Evolutionary conservation across 2,888 invertebrate genomes (phyloP).

Genomic region (Drosophila affinis): DNA sequence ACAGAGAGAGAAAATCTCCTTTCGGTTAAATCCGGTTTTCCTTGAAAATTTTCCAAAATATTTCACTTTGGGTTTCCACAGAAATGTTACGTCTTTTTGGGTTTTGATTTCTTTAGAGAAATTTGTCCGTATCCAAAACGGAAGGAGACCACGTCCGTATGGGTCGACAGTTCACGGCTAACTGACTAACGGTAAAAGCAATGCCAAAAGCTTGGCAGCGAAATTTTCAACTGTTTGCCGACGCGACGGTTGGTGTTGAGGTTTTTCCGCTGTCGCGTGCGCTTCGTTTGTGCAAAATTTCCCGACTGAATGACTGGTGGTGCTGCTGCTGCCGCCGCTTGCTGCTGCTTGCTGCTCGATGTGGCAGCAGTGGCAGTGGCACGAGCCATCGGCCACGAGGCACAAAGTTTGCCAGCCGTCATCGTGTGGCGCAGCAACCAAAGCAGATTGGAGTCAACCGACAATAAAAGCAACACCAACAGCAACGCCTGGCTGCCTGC

Average conservation of each 20-base stretch:
- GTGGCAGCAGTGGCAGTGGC: slow-evolving; percentile 24
- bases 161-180: slow-evolving; percentile 59
- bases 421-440: slow-evolving; percentile 78
- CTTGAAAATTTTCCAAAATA: neutral
- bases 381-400: slow-evolving; percentile 40
- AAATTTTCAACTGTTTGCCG: slow-evolving; percentile 56
- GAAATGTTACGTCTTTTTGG: slow-evolving; percentile 56
- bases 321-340: slow-evolving; percentile 11
- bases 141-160: slow-evolving; percentile 48
- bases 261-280: slow-evolving; percentile 51
- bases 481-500: slow-evolving; percentile 70
- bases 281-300: slow-evolving; percentile 65
- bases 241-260: slow-evolving; percentile 27
- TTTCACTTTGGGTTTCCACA: neutral
- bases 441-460: slow-evolving; percentile 81
- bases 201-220: slow-evolving; percentile 58
- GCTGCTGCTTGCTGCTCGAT: slow-evolving; percentile 20
- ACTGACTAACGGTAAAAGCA: slow-evolving; percentile 59
- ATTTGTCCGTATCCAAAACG: neutral
- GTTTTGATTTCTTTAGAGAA: neutral
- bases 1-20: neutral
- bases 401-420: slow-evolving; percentile 33
- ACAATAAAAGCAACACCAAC: slow-evolving; percentile 75
- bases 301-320: slow-evolving; percentile 70
- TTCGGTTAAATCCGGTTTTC: neutral